These are phyloP conservation scores for Trichechus manatus DNA, from an alignment of 2,113 vertebrate species.

Conservation along the genomic window DNA sequence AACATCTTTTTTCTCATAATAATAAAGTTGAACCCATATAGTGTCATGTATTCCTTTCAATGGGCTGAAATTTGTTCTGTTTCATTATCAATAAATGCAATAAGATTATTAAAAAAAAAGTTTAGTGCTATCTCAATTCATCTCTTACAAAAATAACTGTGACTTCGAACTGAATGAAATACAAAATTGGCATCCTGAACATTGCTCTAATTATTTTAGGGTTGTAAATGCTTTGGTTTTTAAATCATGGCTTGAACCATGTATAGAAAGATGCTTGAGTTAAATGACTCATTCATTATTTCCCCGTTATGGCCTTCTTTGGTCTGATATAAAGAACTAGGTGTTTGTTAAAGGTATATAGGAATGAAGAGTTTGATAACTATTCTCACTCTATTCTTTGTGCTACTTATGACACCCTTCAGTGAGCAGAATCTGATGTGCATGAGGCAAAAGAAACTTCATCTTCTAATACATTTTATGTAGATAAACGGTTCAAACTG, in stretches of 20 bases:
- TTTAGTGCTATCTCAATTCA: neutral
- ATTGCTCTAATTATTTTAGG: neutral
- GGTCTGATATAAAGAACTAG: neutral
- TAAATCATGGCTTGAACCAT: slow-evolving; percentile 4
- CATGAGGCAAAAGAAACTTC: neutral
- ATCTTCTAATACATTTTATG: neutral
- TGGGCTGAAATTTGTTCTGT: neutral
- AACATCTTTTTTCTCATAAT: neutral
- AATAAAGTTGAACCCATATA: slow-evolving; percentile 1
- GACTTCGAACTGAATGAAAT: slow-evolving; percentile 46
- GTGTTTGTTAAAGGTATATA: neutral
- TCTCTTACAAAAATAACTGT: slow-evolving; percentile 14
- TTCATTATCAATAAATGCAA: slow-evolving; percentile 17
- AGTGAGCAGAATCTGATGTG: neutral
- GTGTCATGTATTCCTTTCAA: slow-evolving; percentile 42
- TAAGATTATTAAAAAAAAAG: neutral
- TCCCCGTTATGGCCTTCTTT: neutral
- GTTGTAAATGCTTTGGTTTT: neutral
- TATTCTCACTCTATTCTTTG: neutral
- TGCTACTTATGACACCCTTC: neutral
- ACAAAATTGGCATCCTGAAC: slow-evolving; percentile 31
- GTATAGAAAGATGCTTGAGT: neutral
- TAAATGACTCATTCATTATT: slow-evolving; percentile 11
- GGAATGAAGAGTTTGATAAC: neutral
- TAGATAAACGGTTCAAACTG: slow-evolving; percentile 64